Evolutionary conservation across 2,888 invertebrate species (phyloP), one percentile per base, ranked within the genome.

Genomic region (Erynnis tages): DNA sequence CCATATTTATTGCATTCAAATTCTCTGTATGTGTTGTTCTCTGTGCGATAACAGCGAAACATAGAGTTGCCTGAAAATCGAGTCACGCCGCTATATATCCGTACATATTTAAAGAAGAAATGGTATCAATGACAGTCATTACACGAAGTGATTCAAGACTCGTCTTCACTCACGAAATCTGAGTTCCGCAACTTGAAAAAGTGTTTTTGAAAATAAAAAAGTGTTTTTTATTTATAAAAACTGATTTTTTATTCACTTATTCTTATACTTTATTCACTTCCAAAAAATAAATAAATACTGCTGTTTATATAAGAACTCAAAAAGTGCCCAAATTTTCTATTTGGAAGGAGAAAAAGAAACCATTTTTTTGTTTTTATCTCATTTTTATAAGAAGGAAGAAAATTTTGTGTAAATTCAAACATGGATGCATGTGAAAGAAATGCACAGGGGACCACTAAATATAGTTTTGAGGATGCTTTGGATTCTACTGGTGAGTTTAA

Each of bases 401-500:
- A 25, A 25, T 7, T 7, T 4, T 25, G 4, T 25, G 25, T 7
- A 25, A 25, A 25, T 25, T 7, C 8, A 25, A 2, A 27, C 8
- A 49, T 49, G 49, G 49, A 25, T 8, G 49, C 2, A 11, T 11
- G 5, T 25, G 41, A 41, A n/a, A n/a, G 25, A 8, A 40, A 40
- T 11, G 7, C 10, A 2, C 10, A 40, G 7, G 21, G 30, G 4
- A 21, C 16, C 11, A 8, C 21, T 5, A 40, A 48, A 13, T 55
- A 38, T 19, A 46, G 32, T 23, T 59, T 61, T 25, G 62, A 62
- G 30, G 54, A 58, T 16, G 62, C 59, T 1, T 41, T 62, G 19
- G 37, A 59, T 47, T 34, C 54, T 16, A 59, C 58, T 4, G 59
- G 62, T 62, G 48, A 56, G 57, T 5, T 25, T 11, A 13, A 3